Base-by-base conservation (phyloP, 2,113 vertebrate species). In the Serinus canaria region DNA sequence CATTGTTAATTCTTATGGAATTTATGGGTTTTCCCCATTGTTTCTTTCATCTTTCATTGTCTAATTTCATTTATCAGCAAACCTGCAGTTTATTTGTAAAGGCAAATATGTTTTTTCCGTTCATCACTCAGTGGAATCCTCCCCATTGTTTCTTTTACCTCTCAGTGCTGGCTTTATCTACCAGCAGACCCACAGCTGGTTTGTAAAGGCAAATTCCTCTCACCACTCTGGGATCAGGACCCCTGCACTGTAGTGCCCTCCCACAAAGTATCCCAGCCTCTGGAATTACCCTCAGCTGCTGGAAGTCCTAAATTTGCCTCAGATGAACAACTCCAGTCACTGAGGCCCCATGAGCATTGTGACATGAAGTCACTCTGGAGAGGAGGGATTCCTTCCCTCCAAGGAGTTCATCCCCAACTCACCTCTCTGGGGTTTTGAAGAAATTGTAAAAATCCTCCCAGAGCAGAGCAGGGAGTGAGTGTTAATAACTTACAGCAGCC, bases 401-500 rank as follows among this genome's bases (percentile, higher is more conserved):
- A 6, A 28, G 53, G 67, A 16, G 39, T 87, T 87, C 79, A 95
- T 82, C 79, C 64, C 15, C 44, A 50, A 0, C 50, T 76, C 13
- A 1, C 62, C 87, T 46, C 64, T 52, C 46, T 33, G 37, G n/a
- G 15, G 22, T 31, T 87, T 64, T 39, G 28, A 72, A 78, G 56
- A 22, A 28, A 5, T 27, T 50, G 6, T 53, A n/a, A 39, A 77
- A 90, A 93, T 80, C 64, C 52, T 66, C 68, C 39, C 2, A 13
- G 70, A 87, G 78, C 49, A 43, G 85, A 86, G 81, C 47, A 59
- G 46, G 56, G 62, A 76, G 20, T 10, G 81, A 83, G 53, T 22
- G 53, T 81, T 88, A 95, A 89, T 83, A 96, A 95, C 64, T 96
- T 49, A 19, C 2, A 80, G 77, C 37, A 47, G 52, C 46, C 79